phyloP scores from a whole-genome alignment of 2,797 vertebrate species.

The Scomberomorus guttatus region DNA sequence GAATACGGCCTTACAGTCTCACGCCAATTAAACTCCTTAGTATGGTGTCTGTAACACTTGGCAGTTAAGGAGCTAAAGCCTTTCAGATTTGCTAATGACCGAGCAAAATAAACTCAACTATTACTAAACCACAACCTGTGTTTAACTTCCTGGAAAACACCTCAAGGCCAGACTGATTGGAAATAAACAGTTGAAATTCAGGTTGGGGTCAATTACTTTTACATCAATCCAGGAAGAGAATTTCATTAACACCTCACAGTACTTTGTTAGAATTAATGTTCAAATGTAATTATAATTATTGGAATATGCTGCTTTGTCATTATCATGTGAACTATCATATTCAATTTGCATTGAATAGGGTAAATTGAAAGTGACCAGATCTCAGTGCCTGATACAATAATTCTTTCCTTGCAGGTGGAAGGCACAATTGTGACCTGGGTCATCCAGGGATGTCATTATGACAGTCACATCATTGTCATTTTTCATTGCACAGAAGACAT shows the following conservation, averaged over 20 bases:
- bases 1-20: neutral
- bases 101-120: constrained; percentile 38
- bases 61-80: constrained; percentile 10
- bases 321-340: constrained; percentile 19
- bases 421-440: constrained; percentile 19
- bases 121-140: constrained; percentile 40
- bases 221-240: neutral
- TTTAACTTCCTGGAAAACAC: constrained; percentile 27
- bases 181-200: constrained; percentile 9
- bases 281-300: constrained; percentile 22
- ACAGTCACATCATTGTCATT: constrained; percentile 20
- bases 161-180: constrained; percentile 9
- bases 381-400: neutral
- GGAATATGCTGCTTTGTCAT: constrained; percentile 18
- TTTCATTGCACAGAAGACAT: constrained; percentile 29
- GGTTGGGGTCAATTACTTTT: neutral
- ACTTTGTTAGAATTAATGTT: constrained; percentile 32
- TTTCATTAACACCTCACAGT: constrained; percentile 17
- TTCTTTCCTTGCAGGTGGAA: constrained; percentile 15
- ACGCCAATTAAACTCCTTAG: constrained; percentile 26
- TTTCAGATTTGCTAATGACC: constrained; percentile 26
- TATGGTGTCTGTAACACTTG: constrained; percentile 25
- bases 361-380: constrained; percentile 39
- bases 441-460: constrained; percentile 37
- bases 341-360: constrained; percentile 29